A percentile compares a stretch with the other conserved stretches of the same genome.
phyloP scores from a whole-genome alignment of 2,797 vertebrate genomes.

The Diglossa cyanea region DNA sequence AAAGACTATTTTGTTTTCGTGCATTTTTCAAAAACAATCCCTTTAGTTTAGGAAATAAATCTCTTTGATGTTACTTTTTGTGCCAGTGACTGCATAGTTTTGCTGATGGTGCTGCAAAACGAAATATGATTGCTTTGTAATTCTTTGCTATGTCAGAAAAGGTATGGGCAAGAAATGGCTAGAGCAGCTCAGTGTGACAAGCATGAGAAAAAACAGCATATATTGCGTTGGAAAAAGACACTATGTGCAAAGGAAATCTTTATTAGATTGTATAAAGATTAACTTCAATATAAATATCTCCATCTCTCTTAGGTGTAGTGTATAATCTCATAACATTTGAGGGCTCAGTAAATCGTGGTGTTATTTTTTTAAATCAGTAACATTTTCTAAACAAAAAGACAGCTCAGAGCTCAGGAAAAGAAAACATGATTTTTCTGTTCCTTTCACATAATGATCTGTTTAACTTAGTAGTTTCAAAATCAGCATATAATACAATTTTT shows the following conservation, averaged over 20 bases:
- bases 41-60: neutral
- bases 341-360: neutral
- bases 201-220: accelerated
- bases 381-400: neutral
- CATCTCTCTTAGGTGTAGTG: neutral
- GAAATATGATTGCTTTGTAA: neutral
- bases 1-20: neutral
- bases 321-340: neutral
- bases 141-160: neutral
- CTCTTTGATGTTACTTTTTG: neutral
- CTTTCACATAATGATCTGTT: neutral
- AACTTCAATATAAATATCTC: neutral
- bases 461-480: neutral
- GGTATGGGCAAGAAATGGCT: neutral
- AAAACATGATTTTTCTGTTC: neutral
- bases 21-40: neutral
- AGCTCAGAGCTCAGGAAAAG: neutral
- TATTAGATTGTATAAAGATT: neutral
- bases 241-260: neutral
- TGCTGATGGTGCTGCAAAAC: neutral
- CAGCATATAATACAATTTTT: neutral
- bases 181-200: neutral
- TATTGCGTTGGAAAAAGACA: neutral
- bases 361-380: neutral
- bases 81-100: neutral